Conservation (phyloP, 2,888 invertebrate species). For the Sycophila texana region DNA sequence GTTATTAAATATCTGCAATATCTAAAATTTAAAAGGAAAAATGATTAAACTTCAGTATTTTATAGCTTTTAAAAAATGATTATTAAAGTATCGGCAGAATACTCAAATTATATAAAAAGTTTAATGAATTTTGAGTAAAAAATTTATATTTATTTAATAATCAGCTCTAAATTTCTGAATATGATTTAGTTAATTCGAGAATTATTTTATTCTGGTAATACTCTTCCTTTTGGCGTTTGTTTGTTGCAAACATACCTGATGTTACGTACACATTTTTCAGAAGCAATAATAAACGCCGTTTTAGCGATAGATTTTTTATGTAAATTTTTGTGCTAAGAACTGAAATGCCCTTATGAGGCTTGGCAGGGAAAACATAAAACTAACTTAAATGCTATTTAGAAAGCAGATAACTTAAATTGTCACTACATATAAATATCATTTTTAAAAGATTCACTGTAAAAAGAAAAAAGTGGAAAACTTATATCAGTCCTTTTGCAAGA, state of each 20-base stretch:
- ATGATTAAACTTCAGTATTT: constrained; percentile 51
- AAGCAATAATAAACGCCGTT: constrained; percentile 51
- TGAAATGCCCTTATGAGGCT: constrained; percentile 49
- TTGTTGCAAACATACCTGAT: constrained; percentile 39
- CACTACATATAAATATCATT: constrained; percentile 32
- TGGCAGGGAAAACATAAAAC: constrained; percentile 33
- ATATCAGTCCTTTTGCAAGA: constrained; percentile 41
- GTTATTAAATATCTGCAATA: constrained; percentile 26
- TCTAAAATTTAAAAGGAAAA: too few species aligned
- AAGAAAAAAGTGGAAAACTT: constrained; percentile 17
- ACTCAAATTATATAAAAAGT: constrained; percentile 42
- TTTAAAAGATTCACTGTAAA: constrained; percentile 33
- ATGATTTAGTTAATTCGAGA: constrained; percentile 25
- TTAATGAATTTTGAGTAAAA: constrained; percentile 31
- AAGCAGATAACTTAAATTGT: constrained; percentile 24
- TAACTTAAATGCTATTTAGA: constrained; percentile 33
- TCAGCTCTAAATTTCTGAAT: constrained; percentile 33
- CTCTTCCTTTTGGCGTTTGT: constrained; percentile 51
- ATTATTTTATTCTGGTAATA: constrained; percentile 49
- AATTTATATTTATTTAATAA: background rate
- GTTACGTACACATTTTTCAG: constrained; percentile 44
- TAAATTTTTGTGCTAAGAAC: constrained; percentile 46
- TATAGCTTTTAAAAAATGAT: constrained; percentile 45
- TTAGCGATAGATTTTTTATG: constrained; percentile 45
- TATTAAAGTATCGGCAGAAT: constrained; percentile 46